These are phyloP conservation scores for Anas bernieri DNA, from an alignment of 2,797 vertebrate species.

Conservation along the genomic window DNA sequence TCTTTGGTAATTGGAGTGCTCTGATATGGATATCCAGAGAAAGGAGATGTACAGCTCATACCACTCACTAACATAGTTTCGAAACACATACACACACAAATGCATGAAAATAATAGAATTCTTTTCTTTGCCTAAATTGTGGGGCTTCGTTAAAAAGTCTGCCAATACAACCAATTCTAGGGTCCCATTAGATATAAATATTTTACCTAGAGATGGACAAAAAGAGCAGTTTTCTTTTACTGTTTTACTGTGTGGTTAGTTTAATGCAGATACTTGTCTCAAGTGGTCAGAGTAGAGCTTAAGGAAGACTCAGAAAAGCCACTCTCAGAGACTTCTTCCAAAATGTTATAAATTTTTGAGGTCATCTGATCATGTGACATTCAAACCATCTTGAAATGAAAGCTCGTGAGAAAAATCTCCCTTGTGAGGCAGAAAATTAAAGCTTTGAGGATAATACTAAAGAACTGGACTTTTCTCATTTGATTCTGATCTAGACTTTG, in stretches of 20 bases:
- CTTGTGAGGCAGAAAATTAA: neutral
- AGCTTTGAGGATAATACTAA: neutral
- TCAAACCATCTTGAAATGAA: neutral
- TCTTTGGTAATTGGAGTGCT: neutral
- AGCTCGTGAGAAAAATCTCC: neutral
- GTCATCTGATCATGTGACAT: neutral
- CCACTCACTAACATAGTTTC: neutral
- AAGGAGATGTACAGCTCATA: neutral
- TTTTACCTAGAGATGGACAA: neutral
- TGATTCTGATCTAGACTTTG: neutral
- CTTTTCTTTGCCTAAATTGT: neutral
- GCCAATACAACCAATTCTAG: neutral
- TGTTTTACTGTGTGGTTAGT: neutral
- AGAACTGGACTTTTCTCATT: neutral
- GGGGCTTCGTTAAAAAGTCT: neutral
- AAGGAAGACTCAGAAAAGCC: neutral
- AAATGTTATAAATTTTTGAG: neutral
- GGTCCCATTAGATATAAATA: neutral
- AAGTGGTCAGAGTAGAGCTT: neutral
- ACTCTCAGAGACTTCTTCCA: neutral
- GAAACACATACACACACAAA: neutral
- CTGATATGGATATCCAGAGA: neutral
- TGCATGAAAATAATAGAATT: neutral
- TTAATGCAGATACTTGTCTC: neutral
- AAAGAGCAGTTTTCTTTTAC: neutral